Evolutionary conservation across 2,888 invertebrate species (phyloP).

Genomic region (Dusona sp.): DNA sequence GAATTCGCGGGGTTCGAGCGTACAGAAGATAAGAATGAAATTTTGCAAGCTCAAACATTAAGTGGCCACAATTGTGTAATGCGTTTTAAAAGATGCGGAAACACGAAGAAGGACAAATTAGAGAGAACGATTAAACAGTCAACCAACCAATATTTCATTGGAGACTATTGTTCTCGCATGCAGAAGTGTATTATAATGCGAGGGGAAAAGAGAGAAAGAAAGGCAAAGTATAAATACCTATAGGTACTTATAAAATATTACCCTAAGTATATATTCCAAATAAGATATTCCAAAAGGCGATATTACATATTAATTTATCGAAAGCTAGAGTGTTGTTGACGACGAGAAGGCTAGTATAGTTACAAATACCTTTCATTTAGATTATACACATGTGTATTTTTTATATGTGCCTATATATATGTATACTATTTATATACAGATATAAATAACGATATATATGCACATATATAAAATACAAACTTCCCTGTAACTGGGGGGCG

Average conservation of each 20-base stretch:
- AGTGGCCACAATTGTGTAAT: conserved; percentile 58
- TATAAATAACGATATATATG: background rate
- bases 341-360: conserved; percentile 67
- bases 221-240: conserved; percentile 68
- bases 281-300: conserved; percentile 78
- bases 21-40: conserved; percentile 42
- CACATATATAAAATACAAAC: conserved; percentile 13
- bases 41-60: conserved; percentile 60
- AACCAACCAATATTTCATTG: conserved; percentile 52
- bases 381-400: conserved; percentile 22
- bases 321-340: conserved; percentile 54
- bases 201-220: conserved; percentile 26
- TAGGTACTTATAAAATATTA: conserved; percentile 74
- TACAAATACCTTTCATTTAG: conserved; percentile 69
- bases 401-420: background rate
- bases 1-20: conserved; percentile 17
- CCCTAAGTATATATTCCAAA: conserved; percentile 72
- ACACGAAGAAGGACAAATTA: background rate
- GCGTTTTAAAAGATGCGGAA: conserved; percentile 22
- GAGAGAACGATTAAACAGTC: conserved; percentile 46
- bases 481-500: background rate
- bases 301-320: conserved; percentile 76
- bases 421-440: background rate
- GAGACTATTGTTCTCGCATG: conserved; percentile 71
- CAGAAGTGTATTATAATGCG: conserved; percentile 70